These are phyloP conservation scores for Pangasianodon hypophthalmus DNA, from an alignment of 2,113 vertebrate genomes.

Conservation along the genomic window DNA sequence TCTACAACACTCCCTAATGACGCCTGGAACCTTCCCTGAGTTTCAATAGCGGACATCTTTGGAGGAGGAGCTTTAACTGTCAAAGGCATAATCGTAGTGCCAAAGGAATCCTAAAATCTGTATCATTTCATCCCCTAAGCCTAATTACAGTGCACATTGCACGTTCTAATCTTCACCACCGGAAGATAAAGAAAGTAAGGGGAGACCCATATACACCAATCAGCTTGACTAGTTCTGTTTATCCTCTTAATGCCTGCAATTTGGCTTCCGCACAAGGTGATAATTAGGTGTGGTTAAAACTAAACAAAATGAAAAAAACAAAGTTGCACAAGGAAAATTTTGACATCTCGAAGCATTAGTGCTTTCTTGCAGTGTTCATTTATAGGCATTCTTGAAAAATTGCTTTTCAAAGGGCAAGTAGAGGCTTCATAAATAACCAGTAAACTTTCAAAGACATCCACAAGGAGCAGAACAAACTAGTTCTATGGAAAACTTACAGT, in stretches of 20 bases:
- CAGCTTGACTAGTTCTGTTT: slow-evolving; percentile 19
- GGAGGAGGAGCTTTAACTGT: slow-evolving; percentile 11
- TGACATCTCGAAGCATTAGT: neutral
- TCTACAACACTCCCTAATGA: slow-evolving; percentile 26
- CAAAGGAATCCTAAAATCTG: slow-evolving; percentile 35
- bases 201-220: neutral
- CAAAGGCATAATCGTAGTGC: slow-evolving; percentile 49
- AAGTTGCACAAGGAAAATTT: neutral
- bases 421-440: neutral
- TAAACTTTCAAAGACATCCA: neutral
- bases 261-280: slow-evolving; percentile 24
- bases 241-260: slow-evolving; percentile 19
- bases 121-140: slow-evolving; percentile 31
- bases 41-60: neutral
- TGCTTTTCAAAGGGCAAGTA: slow-evolving; percentile 1
- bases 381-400: neutral
- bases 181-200: slow-evolving; percentile 35
- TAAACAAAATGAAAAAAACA: neutral
- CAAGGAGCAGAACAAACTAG: neutral
- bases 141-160: slow-evolving; percentile 51
- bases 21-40: neutral
- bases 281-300: slow-evolving; percentile 33
- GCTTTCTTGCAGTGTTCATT: neutral
- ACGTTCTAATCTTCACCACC: slow-evolving; percentile 9
- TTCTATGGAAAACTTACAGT: neutral